Base-by-base conservation (phyloP, 2,113 vertebrate species). In the Vireo altiloquus region DNA sequence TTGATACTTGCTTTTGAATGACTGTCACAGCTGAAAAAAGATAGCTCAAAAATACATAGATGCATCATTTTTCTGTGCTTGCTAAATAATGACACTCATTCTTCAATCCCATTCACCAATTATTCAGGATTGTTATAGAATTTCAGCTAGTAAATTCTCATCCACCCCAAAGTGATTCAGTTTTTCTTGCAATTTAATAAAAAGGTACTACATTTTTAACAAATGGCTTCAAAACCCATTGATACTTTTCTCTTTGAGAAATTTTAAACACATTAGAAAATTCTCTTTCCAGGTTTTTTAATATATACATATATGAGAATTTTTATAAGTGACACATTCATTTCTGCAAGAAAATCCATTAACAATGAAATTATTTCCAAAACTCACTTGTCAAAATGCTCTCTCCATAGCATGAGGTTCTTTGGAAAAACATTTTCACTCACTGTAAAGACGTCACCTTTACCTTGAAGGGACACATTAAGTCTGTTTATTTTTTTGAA, bases 401-500 rank as follows among this genome's bases (percentile, higher is more conserved):
- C 19, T 79, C 8, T 60, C 35, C 4, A 13, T 25, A 56, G 3
- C 23, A 42, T 13, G 20, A 74, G 1, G 23, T 24, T 70, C 30
- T 82, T 70, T 56, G 33, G 33, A 52, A 44, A 92, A 64, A 11
- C 16, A 27, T 77, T 64, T 31, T 78, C 15, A 15, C 21, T 57
- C 7, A 3, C 30, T 75, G 6, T 75, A 75, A 72, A 66, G 44
- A 31, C 0, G 0, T 44, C 70, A 46, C 7, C 4, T 78, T 82
- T 85, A 61, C 15, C 17, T 82, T 69, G 12, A 77, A 92, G 13
- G 10, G 15, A n/a, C 10, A 40, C 15, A 64, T 21, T 22, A 42
- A 50, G 6, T 46, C 19, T 90, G 20, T 8, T 69, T 69, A 2
- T 66, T 79, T 65, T 28, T 1, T 46, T 46, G 42, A 44, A 46